A percentile compares a stretch with the other conserved stretches of the same genome.
phyloP scores from a whole-genome alignment of 2,888 invertebrate species.

The Ypsolopha scabrella region DNA sequence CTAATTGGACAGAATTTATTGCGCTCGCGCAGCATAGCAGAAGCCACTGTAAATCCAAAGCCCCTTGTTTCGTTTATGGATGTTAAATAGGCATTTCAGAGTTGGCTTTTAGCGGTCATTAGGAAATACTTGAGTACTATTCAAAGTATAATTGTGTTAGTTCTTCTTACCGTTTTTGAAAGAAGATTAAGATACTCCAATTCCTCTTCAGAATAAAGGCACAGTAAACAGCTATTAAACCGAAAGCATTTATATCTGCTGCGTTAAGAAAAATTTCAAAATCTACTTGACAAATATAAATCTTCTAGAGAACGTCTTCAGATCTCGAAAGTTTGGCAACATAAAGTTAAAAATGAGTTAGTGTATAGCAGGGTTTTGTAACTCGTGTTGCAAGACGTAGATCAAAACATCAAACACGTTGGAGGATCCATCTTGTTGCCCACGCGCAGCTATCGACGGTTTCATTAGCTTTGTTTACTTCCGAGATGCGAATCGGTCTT shows the following conservation, averaged over 20 bases:
- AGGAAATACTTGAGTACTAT: no score
- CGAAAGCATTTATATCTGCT: no score
- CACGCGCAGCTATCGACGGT: conserved; percentile 7
- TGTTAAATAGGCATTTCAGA: conserved; percentile 5
- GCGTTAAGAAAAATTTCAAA: no score
- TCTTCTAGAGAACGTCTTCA: no score
- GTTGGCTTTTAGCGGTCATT: no score
- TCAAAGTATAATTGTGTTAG: no score
- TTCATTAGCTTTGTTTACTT: conserved; percentile 17
- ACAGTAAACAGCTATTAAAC: no score
- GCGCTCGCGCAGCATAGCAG: conserved; percentile 21
- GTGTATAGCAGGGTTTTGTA: not conserved
- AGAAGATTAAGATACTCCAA: no score
- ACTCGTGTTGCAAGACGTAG: not conserved
- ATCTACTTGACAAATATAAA: no score
- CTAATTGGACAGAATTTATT: conserved; percentile 66
- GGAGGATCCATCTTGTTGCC: conserved; percentile 10
- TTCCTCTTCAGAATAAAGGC: no score
- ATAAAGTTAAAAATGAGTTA: not conserved
- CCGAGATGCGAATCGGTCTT: conserved; percentile 6
- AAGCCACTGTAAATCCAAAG: conserved; percentile 6
- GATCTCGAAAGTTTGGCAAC: no score
- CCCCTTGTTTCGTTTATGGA: conserved; percentile 15
- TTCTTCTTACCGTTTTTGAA: no score
- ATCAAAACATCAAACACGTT: conserved; percentile 13